Evolutionary conservation across 1,140 invertebrate species (phyloP), one percentile per base, ranked within the genome.

Genomic region (Ostrea edulis): DNA sequence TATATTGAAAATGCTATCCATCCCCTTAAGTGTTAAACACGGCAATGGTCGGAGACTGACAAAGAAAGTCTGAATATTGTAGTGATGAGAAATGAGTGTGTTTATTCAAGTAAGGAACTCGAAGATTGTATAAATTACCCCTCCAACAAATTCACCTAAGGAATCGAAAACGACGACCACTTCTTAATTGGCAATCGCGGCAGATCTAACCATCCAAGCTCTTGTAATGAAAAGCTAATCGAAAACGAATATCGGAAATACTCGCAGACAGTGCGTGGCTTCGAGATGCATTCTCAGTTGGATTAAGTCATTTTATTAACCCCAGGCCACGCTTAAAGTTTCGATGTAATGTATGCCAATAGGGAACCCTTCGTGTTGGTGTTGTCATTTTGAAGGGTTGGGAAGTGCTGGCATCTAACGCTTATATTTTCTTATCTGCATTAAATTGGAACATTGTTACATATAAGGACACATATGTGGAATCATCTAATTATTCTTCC

Each of bases 261-360:
- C 17, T 77, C 68, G 68, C 68, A 77, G 68, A 77, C 68, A 77
- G 14, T 35, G 68, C 17, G 29, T 77, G 68, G 68, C 25, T 77
- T 77, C 68, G 14, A 77, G 29, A 25, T 77, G 22, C 68, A 77
- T 77, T 77, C 68, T 77, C 68, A 25, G 68, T 77, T 29, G 68
- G 68, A 77, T 77, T 77, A 77, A 77, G 35, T 77, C 68, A 77
- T 77, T 77, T 77, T 29, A 77, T 77, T 77, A 77, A 29, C 68
- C 68, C 68, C 25, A 77, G 68, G 68, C 68, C 11, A 11, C 29
- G 68, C 12, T 77, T 9, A 35, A 8, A 35, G 25, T 77, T 22
- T 25, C 68, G 25, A 29, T 25, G 25, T 25, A 77, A 14, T 29
- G 35, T 29, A 8, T 77, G 68, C 68, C 68, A 25, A 77, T 11